These are phyloP conservation scores for Corvus hawaiiensis DNA, from an alignment of 2,113 vertebrate species.

Conservation along the genomic window DNA sequence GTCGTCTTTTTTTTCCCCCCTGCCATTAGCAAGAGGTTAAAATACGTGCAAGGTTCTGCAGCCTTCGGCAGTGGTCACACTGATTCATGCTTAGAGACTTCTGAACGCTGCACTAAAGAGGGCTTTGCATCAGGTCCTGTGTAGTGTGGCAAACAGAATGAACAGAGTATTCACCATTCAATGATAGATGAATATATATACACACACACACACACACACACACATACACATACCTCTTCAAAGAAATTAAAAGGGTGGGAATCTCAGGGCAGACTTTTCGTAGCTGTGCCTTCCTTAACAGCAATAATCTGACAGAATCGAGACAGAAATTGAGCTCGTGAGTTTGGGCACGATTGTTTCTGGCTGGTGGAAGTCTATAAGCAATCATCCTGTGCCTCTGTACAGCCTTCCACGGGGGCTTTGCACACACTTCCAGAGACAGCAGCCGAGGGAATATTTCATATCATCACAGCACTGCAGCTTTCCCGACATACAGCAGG, in stretches of 20 bases:
- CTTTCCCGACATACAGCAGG: not conserved
- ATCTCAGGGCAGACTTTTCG: not conserved
- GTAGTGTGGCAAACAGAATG: not conserved
- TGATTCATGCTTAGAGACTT: not conserved
- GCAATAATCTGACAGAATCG: not conserved
- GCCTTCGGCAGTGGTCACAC: not conserved
- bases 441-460: not conserved
- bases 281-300: not conserved
- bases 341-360: not conserved
- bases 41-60: not conserved
- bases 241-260: not conserved
- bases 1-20: fast-evolving
- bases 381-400: not conserved
- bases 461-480: not conserved
- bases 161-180: not conserved
- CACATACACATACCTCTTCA: fast-evolving
- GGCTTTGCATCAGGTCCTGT: not conserved
- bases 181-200: not conserved
- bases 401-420: not conserved
- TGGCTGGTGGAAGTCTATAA: not conserved
- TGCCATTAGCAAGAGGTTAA: not conserved
- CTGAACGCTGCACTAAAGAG: not conserved
- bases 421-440: not conserved
- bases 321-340: not conserved
- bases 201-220: fast-evolving